phyloP scores from a whole-genome alignment of 2,113 vertebrate species.

The Natator depressus region DNA sequence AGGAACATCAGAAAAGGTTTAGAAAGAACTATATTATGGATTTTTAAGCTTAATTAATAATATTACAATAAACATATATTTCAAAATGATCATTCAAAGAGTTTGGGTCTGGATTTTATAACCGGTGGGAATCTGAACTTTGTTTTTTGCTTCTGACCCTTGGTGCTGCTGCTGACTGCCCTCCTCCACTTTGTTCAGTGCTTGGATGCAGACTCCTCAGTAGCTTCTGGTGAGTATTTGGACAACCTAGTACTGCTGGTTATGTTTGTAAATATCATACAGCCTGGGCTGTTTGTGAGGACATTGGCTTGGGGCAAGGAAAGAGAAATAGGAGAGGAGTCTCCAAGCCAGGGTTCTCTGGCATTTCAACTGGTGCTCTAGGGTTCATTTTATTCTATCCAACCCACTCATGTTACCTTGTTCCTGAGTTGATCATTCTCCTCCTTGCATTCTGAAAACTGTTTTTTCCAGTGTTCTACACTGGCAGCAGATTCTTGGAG shows the following conservation, averaged over 20 bases:
- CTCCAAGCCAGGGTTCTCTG: neutral
- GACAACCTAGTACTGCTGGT: neutral
- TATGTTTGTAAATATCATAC: neutral
- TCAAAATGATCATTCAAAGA: neutral
- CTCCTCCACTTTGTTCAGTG: too few relatives aligned
- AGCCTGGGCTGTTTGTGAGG: neutral
- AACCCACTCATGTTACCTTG: slow-evolving; percentile 80
- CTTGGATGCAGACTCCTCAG: neutral
- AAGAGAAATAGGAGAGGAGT: neutral
- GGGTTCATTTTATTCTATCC: neutral
- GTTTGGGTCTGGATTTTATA: neutral
- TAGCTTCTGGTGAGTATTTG: neutral
- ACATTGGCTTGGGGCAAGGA: neutral
- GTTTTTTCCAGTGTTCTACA: slow-evolving; percentile 94
- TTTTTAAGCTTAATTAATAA: neutral
- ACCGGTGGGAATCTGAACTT: neutral
- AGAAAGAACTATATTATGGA: neutral
- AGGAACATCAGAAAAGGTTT: neutral
- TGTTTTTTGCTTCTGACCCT: neutral
- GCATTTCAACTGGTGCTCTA: neutral
- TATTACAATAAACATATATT: neutral
- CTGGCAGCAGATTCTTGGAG: slow-evolving; percentile 92
- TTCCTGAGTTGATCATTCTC: slow-evolving; percentile 89
- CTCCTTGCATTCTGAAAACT: slow-evolving; percentile 88
- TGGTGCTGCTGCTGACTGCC: neutral